A percentile compares a stretch with the other conserved stretches of the same genome.
phyloP scores from a whole-genome alignment of 2,797 vertebrate species.

The Sebastes oblongus region DNA sequence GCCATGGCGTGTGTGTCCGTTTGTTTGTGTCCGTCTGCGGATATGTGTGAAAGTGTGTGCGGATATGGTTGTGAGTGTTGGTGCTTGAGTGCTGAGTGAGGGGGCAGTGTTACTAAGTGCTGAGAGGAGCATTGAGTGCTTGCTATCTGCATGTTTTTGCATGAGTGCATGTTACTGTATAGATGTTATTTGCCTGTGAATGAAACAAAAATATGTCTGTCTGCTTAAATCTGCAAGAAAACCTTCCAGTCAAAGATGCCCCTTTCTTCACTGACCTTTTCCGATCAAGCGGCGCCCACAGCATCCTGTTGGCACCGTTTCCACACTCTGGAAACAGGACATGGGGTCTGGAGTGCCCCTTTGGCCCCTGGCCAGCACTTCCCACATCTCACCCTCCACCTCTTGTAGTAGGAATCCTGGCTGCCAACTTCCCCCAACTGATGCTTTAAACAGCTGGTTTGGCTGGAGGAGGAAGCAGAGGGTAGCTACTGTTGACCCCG shows the following conservation, averaged over 20 bases:
- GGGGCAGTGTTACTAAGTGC: constrained; percentile 28
- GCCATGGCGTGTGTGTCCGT: constrained; percentile 59
- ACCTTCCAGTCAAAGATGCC: constrained; percentile 42
- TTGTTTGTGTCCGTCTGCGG: constrained; percentile 65
- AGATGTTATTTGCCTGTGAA: not conserved
- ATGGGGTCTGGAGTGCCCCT: constrained; percentile 54
- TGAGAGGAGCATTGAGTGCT: constrained; percentile 10
- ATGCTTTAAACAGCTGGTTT: constrained; percentile 75
- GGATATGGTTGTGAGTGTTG: constrained; percentile 71
- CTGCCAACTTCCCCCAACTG: constrained; percentile 66
- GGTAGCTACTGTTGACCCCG: constrained; percentile 46
- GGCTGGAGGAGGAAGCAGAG: constrained; percentile 54
- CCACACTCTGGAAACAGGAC: constrained; percentile 73
- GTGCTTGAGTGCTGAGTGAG: constrained; percentile 65
- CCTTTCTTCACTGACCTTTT: constrained; percentile 41
- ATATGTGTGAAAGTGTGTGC: constrained; percentile 74
- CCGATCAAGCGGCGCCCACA: constrained; percentile 55
- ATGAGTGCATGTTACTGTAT: not conserved
- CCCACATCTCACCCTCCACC: constrained; percentile 49
- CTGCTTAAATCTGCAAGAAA: constrained; percentile 23
- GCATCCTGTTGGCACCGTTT: constrained; percentile 64
- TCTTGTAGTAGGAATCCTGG: constrained; percentile 51
- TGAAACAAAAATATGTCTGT: constrained; percentile 29
- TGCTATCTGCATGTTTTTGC: constrained; percentile 6
- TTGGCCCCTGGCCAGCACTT: constrained; percentile 58